Conservation (phyloP, 2,888 invertebrate genomes). For the Timema podura region DNA sequence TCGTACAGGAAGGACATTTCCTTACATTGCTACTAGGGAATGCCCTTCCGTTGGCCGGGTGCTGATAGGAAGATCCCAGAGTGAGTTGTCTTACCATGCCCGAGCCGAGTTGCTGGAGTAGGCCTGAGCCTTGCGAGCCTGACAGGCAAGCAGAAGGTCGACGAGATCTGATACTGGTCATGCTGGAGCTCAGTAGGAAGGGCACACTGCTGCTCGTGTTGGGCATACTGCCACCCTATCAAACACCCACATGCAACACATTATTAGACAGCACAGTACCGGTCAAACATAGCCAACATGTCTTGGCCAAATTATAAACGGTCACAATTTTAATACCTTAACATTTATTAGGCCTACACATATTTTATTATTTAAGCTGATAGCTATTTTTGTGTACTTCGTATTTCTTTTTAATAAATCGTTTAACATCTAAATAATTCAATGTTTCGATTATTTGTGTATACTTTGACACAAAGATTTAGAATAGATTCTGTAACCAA, state of each 20-base stretch:
- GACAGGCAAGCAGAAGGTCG: conserved; percentile 69
- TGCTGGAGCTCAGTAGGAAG: conserved; percentile 74
- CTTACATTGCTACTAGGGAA: conserved; percentile 53
- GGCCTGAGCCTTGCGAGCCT: conserved; percentile 65
- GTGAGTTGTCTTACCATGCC: conserved; percentile 89
- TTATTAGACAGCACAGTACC: too few species aligned
- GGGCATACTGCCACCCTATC: conserved; percentile 84
- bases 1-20: conserved; percentile 38
- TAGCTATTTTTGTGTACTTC: too few species aligned
- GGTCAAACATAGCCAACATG: too few species aligned
- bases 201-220: conserved; percentile 87
- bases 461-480: too few species aligned
- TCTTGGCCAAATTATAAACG: too few species aligned
- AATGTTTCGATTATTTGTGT: too few species aligned
- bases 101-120: conserved; percentile 84
- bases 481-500: too few species aligned
- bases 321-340: too few species aligned
- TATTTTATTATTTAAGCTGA: too few species aligned
- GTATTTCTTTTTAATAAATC: too few species aligned
- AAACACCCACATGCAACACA: conserved; percentile 34
- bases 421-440: too few species aligned
- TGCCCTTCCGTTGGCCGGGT: conserved; percentile 49
- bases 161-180: conserved; percentile 71
- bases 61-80: conserved; percentile 51
- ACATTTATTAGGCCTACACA: too few species aligned